These are phyloP conservation scores for Cryptocephalus moraei DNA, from an alignment of 2,888 invertebrate species.

Conservation along the genomic window DNA sequence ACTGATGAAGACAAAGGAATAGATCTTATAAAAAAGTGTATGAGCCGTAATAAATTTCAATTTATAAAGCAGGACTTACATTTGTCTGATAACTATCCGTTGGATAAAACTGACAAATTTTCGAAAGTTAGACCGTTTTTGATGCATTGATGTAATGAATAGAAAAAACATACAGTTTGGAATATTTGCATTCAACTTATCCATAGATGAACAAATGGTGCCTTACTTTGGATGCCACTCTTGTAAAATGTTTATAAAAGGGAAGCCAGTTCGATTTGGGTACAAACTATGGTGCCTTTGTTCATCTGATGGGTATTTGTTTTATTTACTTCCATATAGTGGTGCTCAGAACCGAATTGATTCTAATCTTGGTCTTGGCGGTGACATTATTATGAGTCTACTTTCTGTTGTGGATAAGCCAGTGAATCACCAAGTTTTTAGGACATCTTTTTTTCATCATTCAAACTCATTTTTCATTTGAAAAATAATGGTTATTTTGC, in stretches of 20 bases:
- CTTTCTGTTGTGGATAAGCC: constrained; percentile 14
- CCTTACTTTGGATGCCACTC: constrained; percentile 21
- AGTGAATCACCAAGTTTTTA: constrained; percentile 13
- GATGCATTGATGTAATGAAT: too few species aligned
- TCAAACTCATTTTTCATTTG: constrained; percentile 7
- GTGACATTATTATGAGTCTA: constrained; percentile 15
- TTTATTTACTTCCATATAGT: constrained; percentile 18
- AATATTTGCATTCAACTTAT: too few species aligned
- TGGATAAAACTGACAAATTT: constrained; percentile 2
- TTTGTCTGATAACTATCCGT: constrained; percentile 1
- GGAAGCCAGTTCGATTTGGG: constrained; percentile 23
- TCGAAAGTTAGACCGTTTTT: constrained; percentile 18
- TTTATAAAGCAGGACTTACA: constrained; percentile 2
- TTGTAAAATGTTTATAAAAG: constrained; percentile 23
- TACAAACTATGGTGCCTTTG: constrained; percentile 22
- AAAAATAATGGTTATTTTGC: constrained; percentile 6
- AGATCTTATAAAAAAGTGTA: constrained; percentile 1
- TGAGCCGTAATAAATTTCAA: constrained; percentile 2
- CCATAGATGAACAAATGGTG: constrained; percentile 21
- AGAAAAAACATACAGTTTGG: too few species aligned
- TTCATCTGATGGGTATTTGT: constrained; percentile 19
- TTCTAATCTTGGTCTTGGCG: constrained; percentile 13
- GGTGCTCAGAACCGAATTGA: constrained; percentile 10
- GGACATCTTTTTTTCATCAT: constrained; percentile 16
- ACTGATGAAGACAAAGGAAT: constrained; percentile 4